These are phyloP conservation scores for Xylocopa sonorina DNA, from an alignment of 1,140 invertebrate species.

Conservation along the genomic window DNA sequence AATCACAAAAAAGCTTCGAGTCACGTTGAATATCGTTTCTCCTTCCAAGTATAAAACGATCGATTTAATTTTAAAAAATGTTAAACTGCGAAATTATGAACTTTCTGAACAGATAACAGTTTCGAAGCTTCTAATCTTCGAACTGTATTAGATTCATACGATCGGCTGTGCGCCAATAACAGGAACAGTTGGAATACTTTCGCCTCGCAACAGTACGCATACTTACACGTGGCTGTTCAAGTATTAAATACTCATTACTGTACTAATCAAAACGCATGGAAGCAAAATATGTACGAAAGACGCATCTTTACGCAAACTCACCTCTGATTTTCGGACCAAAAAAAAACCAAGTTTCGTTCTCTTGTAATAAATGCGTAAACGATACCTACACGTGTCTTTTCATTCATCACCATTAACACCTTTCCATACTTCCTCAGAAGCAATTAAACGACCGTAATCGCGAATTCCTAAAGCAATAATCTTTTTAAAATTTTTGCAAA, in stretches of 20 bases:
- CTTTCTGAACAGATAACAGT: neutral
- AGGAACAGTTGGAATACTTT: too few species aligned
- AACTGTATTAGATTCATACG: neutral
- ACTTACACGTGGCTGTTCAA: neutral
- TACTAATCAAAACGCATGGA: constrained; percentile 8
- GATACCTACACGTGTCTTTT: neutral
- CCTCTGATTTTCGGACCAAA: constrained; percentile 45
- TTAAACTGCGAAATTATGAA: neutral
- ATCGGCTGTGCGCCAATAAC: neutral
- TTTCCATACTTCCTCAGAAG: neutral
- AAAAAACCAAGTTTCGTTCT: constrained; percentile 37
- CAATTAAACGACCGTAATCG: neutral
- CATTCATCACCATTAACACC: neutral
- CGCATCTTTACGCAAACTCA: constrained; percentile 13
- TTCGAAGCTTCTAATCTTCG: neutral
- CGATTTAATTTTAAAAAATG: neutral
- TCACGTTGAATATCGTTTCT: neutral
- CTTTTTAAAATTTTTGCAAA: too few species aligned
- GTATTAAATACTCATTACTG: neutral
- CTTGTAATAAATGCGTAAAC: constrained; percentile 52
- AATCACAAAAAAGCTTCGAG: constrained; percentile 2
- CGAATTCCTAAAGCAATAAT: too few species aligned
- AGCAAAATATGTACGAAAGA: neutral
- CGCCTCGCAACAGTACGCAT: neutral
- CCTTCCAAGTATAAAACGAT: neutral